Evolutionary conservation across 2,113 vertebrate species (phyloP).

Genomic region (Uria lomvia): DNA sequence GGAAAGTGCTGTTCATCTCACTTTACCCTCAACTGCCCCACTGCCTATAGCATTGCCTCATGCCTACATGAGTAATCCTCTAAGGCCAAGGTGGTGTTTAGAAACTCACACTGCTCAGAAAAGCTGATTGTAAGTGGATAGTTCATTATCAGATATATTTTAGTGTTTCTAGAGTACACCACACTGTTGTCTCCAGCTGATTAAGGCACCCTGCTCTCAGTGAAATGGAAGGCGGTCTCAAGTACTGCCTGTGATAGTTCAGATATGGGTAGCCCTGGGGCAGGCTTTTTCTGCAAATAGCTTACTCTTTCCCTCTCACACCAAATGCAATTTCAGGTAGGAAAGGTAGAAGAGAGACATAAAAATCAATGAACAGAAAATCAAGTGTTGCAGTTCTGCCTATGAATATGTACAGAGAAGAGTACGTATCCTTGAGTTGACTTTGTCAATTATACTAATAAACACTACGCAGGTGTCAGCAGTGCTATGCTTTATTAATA

Average conservation of each 20-base stretch:
- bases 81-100: neutral
- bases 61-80: neutral
- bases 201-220: accelerated
- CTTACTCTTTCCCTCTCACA: neutral
- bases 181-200: neutral
- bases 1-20: neutral
- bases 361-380: neutral
- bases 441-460: neutral
- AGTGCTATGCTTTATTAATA: neutral
- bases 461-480: neutral
- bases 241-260: neutral
- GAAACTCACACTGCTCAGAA: neutral
- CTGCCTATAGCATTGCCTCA: neutral
- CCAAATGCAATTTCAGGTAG: neutral
- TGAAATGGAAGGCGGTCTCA: neutral
- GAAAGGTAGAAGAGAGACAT: neutral
- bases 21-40: neutral
- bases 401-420: neutral
- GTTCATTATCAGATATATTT: neutral
- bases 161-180: neutral
- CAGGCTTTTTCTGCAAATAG: neutral
- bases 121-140: neutral
- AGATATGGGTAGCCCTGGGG: neutral
- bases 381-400: neutral
- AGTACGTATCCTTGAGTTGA: neutral